Conservation (phyloP, 2,113 vertebrate genomes). For the Rhinolophus ferrumequinum region DNA sequence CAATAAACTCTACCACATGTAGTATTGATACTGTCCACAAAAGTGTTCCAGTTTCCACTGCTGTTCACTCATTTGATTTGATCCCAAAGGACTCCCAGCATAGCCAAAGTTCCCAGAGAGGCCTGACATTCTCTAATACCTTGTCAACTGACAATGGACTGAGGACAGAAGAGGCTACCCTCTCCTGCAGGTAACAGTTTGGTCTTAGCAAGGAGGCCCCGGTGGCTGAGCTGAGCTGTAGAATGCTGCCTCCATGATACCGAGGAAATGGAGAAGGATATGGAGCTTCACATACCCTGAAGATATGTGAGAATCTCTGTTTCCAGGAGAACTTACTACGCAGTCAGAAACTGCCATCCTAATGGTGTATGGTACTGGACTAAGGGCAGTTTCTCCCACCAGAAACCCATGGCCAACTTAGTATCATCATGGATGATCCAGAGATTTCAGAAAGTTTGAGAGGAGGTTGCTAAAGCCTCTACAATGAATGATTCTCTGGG, state of each 20-base stretch:
- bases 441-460: neutral
- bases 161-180: neutral
- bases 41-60: neutral
- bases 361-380: neutral
- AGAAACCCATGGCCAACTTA: neutral
- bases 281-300: neutral
- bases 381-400: neutral
- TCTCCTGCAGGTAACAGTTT: neutral
- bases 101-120: neutral
- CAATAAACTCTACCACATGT: neutral
- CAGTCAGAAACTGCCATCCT: neutral
- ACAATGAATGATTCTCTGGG: neutral
- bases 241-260: neutral
- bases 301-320: neutral
- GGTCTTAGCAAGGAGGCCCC: neutral
- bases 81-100: neutral
- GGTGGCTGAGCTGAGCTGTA: neutral
- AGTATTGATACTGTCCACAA: neutral
- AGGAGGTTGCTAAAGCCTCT: neutral
- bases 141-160: neutral
- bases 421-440: neutral
- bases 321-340: neutral
- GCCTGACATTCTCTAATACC: neutral
- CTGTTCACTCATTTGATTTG: neutral
- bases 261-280: neutral